Evolutionary conservation across 2,113 vertebrate species (phyloP).

Genomic region (Cynopterus brachyotis): DNA sequence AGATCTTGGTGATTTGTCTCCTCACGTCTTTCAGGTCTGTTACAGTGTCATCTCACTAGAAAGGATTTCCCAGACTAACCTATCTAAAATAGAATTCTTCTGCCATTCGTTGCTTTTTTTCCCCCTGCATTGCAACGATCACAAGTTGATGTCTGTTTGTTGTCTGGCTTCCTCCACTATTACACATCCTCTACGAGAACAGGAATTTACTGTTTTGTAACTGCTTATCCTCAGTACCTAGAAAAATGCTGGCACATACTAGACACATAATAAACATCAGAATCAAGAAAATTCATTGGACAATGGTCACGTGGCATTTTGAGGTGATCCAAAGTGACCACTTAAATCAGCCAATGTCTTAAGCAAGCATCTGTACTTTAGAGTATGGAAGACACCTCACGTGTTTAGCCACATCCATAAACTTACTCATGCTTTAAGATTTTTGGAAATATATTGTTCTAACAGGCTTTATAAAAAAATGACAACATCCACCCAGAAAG

Average conservation of each 20-base stretch:
- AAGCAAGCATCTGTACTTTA: not conserved
- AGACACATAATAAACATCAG: not conserved
- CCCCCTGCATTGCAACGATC: not conserved
- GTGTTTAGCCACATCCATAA: not conserved
- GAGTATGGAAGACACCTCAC: not conserved
- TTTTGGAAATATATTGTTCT: not conserved
- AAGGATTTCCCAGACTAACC: not conserved
- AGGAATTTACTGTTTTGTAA: not conserved
- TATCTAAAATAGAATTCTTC: not conserved
- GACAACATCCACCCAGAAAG: not conserved
- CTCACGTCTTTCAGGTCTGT: not conserved
- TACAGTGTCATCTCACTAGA: not conserved
- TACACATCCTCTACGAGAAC: not conserved
- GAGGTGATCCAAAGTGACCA: not conserved
- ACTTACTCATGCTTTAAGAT: not conserved
- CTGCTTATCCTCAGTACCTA: not conserved
- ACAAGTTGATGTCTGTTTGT: not conserved
- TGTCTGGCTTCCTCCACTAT: not conserved
- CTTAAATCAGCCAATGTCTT: not conserved
- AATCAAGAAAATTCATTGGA: not conserved
- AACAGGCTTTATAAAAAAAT: not conserved
- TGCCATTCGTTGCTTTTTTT: not conserved
- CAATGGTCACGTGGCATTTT: not conserved
- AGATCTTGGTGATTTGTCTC: not conserved
- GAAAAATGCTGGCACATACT: not conserved